Percentiles rank a stretch among this genome's conserved stretches.
phyloP scores from a whole-genome alignment of 2,797 vertebrate genomes.

The Poeciliopsis turneri region DNA sequence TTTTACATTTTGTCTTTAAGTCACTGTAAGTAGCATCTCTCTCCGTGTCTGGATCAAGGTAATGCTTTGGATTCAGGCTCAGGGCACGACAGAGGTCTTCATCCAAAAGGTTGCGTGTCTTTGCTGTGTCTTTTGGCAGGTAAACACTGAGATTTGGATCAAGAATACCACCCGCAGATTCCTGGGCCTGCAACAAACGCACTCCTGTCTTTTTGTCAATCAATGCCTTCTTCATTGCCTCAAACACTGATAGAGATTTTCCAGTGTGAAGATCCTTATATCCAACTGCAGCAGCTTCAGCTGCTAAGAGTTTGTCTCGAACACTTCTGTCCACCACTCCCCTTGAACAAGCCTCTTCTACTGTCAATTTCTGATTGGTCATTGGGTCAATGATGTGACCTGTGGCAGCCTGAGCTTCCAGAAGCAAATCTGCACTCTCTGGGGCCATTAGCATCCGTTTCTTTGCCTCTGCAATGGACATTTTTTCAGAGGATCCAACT shows the following conservation, averaged over 20 bases:
- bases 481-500: constrained; percentile 75
- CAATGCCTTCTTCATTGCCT: constrained; percentile 68
- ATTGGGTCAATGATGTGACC: constrained; percentile 87
- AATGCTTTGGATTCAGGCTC: not conserved
- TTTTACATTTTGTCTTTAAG: constrained; percentile 7
- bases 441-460: constrained; percentile 78
- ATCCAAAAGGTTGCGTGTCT: constrained; percentile 86
- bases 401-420: constrained; percentile 89
- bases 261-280: constrained; percentile 78
- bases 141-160: constrained; percentile 90
- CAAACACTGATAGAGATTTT: constrained; percentile 72
- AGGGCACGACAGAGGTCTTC: constrained; percentile 59
- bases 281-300: constrained; percentile 86
- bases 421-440: constrained; percentile 77
- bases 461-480: constrained; percentile 83
- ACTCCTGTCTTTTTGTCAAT: constrained; percentile 52
- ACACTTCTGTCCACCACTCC: constrained; percentile 48
- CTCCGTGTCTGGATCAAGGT: constrained; percentile 16
- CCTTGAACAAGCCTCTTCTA: constrained; percentile 56
- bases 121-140: constrained; percentile 87
- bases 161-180: constrained; percentile 85
- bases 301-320: constrained; percentile 77
- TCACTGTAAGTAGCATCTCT: not conserved
- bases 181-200: constrained; percentile 87
- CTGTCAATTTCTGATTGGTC: constrained; percentile 75